Conservation (phyloP, 2,888 invertebrate species). For the Dinocampus coccinellae region DNA sequence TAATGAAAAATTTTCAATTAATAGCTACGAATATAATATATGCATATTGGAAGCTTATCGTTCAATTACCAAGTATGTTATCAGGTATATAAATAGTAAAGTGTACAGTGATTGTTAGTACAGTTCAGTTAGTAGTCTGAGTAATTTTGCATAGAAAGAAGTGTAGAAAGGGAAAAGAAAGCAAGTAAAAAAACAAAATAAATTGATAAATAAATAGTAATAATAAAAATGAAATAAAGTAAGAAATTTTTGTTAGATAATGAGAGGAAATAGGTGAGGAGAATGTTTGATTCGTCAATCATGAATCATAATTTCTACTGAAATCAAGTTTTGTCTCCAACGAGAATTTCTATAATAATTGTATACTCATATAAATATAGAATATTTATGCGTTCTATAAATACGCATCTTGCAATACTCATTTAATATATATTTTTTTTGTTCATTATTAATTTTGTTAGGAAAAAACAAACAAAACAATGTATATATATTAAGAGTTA, state of each 20-base stretch:
- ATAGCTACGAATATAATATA: not conserved
- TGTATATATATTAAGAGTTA: too few species aligned
- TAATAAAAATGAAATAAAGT: too few species aligned
- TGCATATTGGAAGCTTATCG: not conserved
- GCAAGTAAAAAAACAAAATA: not conserved
- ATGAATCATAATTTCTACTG: not conserved
- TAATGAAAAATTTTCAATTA: conserved; percentile 15
- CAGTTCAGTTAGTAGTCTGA: too few species aligned
- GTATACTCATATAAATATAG: not conserved
- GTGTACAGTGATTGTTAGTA: not conserved
- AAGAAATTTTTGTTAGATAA: too few species aligned
- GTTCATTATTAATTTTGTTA: too few species aligned
- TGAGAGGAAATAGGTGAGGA: too few species aligned
- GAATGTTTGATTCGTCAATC: not conserved
- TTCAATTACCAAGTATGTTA: not conserved
- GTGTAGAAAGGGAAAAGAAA: not conserved
- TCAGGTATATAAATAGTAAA: not conserved
- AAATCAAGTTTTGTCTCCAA: not conserved
- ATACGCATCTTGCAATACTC: not conserved
- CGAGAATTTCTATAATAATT: not conserved
- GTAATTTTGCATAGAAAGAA: too few species aligned
- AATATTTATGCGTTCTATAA: too few species aligned
- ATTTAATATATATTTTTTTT: too few species aligned
- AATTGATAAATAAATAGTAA: not conserved
- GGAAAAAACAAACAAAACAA: too few species aligned